phyloP scores from a whole-genome alignment of 2,888 invertebrate genomes.

The Macropis europaea region DNA sequence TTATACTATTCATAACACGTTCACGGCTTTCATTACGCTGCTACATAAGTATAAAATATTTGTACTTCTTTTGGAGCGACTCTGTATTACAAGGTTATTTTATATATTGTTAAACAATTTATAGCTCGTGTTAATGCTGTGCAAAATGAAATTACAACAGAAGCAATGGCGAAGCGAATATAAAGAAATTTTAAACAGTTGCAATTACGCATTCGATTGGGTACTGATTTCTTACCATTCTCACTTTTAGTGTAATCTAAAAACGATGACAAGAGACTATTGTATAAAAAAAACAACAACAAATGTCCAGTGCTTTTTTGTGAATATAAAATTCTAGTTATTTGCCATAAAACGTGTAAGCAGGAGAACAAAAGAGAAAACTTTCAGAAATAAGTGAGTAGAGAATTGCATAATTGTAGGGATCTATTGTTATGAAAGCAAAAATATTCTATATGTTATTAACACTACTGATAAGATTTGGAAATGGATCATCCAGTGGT shows the following conservation, averaged over 20 bases:
- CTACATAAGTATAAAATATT: not conserved
- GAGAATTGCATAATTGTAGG: conserved; percentile 53
- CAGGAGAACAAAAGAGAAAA: conserved; percentile 38
- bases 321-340: conserved; percentile 55
- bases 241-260: conserved; percentile 46
- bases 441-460: conserved; percentile 54
- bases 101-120: conserved; percentile 34
- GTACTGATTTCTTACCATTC: conserved; percentile 37
- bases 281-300: conserved; percentile 65
- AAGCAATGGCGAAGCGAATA: conserved; percentile 3
- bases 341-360: conserved; percentile 38
- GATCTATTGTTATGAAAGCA: conserved; percentile 54
- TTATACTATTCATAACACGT: not conserved
- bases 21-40: not conserved
- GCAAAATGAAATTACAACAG: conserved; percentile 27
- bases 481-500: conserved; percentile 46
- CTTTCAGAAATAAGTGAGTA: conserved; percentile 29
- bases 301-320: conserved; percentile 63
- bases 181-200: conserved; percentile 22
- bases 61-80: conserved; percentile 9
- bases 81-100: conserved; percentile 53
- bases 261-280: conserved; percentile 49
- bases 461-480: conserved; percentile 55
- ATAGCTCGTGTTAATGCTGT: conserved; percentile 35
- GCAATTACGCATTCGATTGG: conserved; percentile 25